Base-by-base conservation (phyloP, 2,888 invertebrate genomes). In the Neoaliturus tenellus region DNA sequence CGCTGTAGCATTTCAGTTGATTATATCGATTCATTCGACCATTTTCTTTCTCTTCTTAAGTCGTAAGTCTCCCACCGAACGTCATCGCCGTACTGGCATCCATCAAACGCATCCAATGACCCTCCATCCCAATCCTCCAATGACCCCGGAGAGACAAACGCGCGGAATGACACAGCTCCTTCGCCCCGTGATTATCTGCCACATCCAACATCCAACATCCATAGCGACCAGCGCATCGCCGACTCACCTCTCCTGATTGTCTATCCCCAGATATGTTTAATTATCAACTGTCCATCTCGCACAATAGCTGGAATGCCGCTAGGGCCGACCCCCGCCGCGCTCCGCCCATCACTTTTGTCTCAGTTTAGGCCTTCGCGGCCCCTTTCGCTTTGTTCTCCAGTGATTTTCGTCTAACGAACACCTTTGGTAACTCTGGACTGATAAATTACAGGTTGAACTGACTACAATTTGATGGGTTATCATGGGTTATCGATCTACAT, bases 321-420 rank as follows among this genome's bases (percentile, higher is more conserved):
- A 31, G 67, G 35, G 41, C 4, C 5, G 41, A 35, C 75, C 75
- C 75, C 75, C 8, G 48, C 10, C 25, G 75, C 12, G 44, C 28
- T 17, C 23, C 8, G 23, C 67, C 67, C 67, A 5, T 10, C 20
- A 33, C 33, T 31, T 48, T 75, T 75, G 44, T 48, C 48, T 41
- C 4, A 4, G 20, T 71, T 67, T 71, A 39, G 71, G 41, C 39
- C 33, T 67, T 62, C 62, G 28, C 62, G 62, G 55, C 55, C 55
- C 20, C 67, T 28, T 8, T 17, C 17, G 75, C 75, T 75, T 75
- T 75, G 75, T 75, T 41, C 41, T 23, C 35, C 39, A 75, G 48
- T 75, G 75, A 75, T 75, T 75, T 48, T 33, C 48, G 44, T 75
- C 39, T 75, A 41, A 75, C 48, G 44, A 48, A 75, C 75, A n/a